Base-by-base conservation (phyloP, 2,888 invertebrate genomes). In the Mythimna vitellina region DNA sequence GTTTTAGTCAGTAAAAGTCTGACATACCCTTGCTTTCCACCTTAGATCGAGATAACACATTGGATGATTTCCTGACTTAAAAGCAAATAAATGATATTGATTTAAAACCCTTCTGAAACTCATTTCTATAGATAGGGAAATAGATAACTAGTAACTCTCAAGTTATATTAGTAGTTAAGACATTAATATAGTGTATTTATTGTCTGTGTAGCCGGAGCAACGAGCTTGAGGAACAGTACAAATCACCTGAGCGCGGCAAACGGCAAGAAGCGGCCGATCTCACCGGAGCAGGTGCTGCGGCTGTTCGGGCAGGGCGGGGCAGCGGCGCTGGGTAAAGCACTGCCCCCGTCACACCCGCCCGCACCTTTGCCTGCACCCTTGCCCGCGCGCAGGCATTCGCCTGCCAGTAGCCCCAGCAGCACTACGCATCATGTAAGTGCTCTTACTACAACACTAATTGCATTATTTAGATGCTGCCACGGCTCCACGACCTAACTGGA, bases 281-380 rank as follows among this genome's bases (percentile, higher is more conserved):
- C 98, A 63, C 98, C 98, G 78, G 98, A 98, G 96, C 98, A 98
- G 96, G 97, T 97, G 89, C 94, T 97, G 87, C 96, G 97, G 92
- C 92, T 97, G 91, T 97, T 97, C 87, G 97, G 97, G 78, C 96
- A 96, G 86, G 96, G 96, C 29, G 95, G 95, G 17, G 94, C 96
- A 20, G 95, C 96, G 62, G 95, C 96, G 80, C 90, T 96, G 76
- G 96, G 96, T 85, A 96, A 96, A 80, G 96, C 96, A 1, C 88
- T 96, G 83, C 96, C 96, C 57, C 96, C 96, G 1, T 95, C 96
- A 56, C 95, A 95, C 70, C 93, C 95, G 3, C 93, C 95, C 12
- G 95, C 96, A 65, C 96, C 96, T 51, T 92, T 96, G 82, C 96
- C 97, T 70, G 93, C 94, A 1, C 92, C 95, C 80, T 94, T 96